A percentile compares a stretch with the other conserved stretches of the same genome.
Evolutionary conservation across 2,888 invertebrate genomes (phyloP).

Genomic region (Selenia dentaria): DNA sequence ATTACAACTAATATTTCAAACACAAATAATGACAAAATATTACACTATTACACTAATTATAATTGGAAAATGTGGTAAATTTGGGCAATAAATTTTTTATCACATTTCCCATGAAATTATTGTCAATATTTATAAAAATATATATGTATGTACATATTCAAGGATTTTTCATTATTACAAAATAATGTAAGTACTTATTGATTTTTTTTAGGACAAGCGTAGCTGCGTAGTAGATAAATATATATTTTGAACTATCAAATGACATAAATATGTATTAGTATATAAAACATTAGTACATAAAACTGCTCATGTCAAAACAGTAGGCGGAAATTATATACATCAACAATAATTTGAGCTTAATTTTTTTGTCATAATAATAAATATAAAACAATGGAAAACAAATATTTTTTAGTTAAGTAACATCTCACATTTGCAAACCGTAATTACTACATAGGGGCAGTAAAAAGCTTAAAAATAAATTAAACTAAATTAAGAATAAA

Average conservation of each 20-base stretch:
- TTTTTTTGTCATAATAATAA: slow-evolving; percentile 1
- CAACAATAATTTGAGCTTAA: neutral
- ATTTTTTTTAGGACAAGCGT: slow-evolving; percentile 5
- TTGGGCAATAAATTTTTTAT: no score
- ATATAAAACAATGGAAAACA: neutral
- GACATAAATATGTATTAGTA: no score
- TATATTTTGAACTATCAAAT: no score
- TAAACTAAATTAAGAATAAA: slow-evolving; percentile 23
- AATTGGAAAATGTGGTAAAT: no score
- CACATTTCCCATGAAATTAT: slow-evolving; percentile 31
- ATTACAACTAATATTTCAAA: slow-evolving; percentile 33
- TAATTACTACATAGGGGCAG: slow-evolving; percentile 26
- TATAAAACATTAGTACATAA: no score
- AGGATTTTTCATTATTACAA: neutral
- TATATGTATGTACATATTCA: neutral
- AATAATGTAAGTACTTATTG: slow-evolving; percentile 1
- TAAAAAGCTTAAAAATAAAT: slow-evolving; percentile 30
- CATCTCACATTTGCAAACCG: slow-evolving; percentile 7
- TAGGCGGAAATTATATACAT: no score
- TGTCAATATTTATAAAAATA: slow-evolving; percentile 15
- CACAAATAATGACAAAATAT: slow-evolving; percentile 35
- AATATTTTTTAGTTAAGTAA: neutral
- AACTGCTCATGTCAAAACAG: no score
- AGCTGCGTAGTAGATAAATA: neutral
- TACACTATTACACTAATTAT: no score